Evolutionary conservation across 1,140 invertebrate genomes (phyloP).

Genomic region (Ostrea edulis): DNA sequence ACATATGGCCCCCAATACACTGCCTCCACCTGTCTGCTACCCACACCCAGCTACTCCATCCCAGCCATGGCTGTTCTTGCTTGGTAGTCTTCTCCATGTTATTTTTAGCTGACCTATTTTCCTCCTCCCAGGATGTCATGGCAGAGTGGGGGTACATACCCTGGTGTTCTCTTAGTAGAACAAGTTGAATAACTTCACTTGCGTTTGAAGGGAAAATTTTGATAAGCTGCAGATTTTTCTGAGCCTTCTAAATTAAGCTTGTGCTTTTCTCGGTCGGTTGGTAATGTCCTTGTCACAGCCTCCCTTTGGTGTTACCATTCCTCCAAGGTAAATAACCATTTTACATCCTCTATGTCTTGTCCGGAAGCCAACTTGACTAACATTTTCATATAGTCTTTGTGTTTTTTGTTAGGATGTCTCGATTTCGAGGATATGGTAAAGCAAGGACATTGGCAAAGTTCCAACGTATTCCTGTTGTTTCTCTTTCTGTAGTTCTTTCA

Average conservation of each 20-base stretch:
- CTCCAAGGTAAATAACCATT: conserved; percentile 41
- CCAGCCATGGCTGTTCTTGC: too few species aligned
- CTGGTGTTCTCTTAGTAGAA: neutral
- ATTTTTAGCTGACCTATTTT: too few species aligned
- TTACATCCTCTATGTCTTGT: conserved; percentile 45
- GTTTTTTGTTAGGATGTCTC: conserved; percentile 44
- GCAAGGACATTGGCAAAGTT: neutral
- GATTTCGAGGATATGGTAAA: conserved; percentile 38
- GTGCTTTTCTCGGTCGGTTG: conserved; percentile 41
- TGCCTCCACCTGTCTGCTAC: too few species aligned
- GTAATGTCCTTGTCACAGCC: conserved; percentile 38
- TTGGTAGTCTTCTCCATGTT: too few species aligned
- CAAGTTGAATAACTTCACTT: conserved; percentile 24
- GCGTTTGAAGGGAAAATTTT: conserved; percentile 31
- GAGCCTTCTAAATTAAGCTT: conserved; percentile 14
- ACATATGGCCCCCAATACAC: too few species aligned
- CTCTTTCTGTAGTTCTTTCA: too few species aligned
- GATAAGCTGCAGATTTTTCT: conserved; percentile 42
- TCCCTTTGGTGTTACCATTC: conserved; percentile 39
- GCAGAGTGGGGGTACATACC: too few species aligned
- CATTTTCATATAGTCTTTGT: conserved; percentile 44
- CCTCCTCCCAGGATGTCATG: too few species aligned
- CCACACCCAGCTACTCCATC: too few species aligned
- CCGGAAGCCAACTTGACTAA: conserved; percentile 43
- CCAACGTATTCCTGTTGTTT: too few species aligned